Percentiles rank a stretch among this genome's conserved stretches.
These are phyloP conservation scores for Auanema freiburgensis DNA, from an alignment of 2,888 invertebrate genomes.

Conservation along the genomic window DNA sequence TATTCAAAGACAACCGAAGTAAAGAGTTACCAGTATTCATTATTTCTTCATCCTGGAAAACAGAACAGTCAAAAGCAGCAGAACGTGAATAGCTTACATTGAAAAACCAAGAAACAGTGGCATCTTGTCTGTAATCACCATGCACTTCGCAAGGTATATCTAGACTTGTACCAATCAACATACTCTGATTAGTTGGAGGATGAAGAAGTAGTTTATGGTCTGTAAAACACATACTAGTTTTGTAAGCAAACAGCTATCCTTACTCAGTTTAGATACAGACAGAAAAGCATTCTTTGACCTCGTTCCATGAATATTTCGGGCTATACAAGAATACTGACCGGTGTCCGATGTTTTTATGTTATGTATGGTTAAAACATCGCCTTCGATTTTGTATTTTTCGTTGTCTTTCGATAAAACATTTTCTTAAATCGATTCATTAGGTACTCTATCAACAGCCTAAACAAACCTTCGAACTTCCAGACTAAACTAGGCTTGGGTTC, in stretches of 20 bases:
- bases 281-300: conserved; percentile 47
- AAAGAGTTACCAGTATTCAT: conserved; percentile 34
- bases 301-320: conserved; percentile 67
- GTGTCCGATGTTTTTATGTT: conserved; percentile 44
- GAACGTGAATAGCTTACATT: conserved; percentile 48
- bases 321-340: conserved; percentile 68
- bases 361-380: conserved; percentile 33
- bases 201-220: conserved; percentile 67
- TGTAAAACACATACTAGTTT: not conserved
- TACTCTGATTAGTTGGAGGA: conserved; percentile 71
- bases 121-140: conserved; percentile 74
- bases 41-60: conserved; percentile 32
- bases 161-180: conserved; percentile 87
- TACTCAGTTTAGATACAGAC: conserved; percentile 17
- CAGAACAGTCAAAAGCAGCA: not conserved
- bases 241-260: not conserved
- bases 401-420: conserved; percentile 11
- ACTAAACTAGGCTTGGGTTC: conserved; percentile 87
- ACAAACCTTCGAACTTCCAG: conserved; percentile 87
- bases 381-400: conserved; percentile 10
- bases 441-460: not conserved
- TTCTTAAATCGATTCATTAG: conserved; percentile 12
- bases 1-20: conserved; percentile 34
- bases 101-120: conserved; percentile 43
- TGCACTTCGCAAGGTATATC: conserved; percentile 91